Evolutionary conservation across 2,888 invertebrate species (phyloP), one percentile per base, ranked within the genome.

Genomic region (Tenthredo distinguenda): DNA sequence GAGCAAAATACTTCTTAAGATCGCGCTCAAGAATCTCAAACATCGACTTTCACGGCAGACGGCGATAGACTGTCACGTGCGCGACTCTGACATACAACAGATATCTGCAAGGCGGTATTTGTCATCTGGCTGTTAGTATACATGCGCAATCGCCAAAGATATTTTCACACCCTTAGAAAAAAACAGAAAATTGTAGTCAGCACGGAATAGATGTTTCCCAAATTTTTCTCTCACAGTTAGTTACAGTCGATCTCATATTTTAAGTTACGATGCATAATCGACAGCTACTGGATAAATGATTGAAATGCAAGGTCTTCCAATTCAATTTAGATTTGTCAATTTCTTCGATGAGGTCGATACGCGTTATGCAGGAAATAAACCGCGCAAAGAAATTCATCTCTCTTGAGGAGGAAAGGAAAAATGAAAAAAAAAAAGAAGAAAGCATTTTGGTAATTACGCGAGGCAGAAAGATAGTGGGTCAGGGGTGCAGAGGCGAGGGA

Each of bases 401-500:
- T 43, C 26, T 43, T 34, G 7, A 62, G 72, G 40, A 72, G 21
- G 7, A n/a, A 37, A 37, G 10, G n/a, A 10, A 55, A 55, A 6
- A 55, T 47, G 4, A 76, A 47, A 76, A 15, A 12, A 76, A 26
- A 31, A 34, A 31, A n/a, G 18, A 77, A 58, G 26, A 26, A 40
- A 62, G 26, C 21, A 83, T 83, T 68, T 68, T 10, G 58, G 79
- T 82, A 82, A 77, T 83, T 84, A 79, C 81, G 58, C 84, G 83
- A 71, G 74, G 50, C 58, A 55, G 74, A 58, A 74, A 84, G 72
- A 65, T 58, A 84, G 58, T 18, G 40, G 58, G 74, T 10, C n/a
- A 40, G 72, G 18, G 84, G 74, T 15, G 21, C 55, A 72, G 58
- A 84, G 79, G 84, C 65, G 87, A 88, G 68, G 84, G 71, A 37